Evolutionary conservation across 2,888 invertebrate genomes (phyloP).

Genomic region (Limenitis camilla): DNA sequence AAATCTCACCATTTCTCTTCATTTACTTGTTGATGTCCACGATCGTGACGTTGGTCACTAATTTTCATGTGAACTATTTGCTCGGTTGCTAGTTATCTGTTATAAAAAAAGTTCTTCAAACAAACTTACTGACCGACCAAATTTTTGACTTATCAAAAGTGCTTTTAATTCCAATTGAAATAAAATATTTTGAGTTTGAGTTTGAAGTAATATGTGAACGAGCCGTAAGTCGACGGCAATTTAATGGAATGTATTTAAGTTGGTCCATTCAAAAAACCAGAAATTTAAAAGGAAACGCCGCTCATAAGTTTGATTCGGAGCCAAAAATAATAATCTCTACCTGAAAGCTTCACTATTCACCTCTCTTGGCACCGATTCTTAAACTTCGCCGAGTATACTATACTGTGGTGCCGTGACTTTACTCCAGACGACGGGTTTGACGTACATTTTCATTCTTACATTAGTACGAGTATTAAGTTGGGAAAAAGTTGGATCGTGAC

Average conservation of each 20-base stretch:
- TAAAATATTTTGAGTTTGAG: no score
- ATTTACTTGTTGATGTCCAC: no score
- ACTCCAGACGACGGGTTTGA: slow-evolving; percentile 12
- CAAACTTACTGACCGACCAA: no score
- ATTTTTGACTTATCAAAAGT: no score
- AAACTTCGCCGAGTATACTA: slow-evolving; percentile 25
- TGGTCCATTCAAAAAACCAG: slow-evolving; percentile 30
- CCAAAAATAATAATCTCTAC: slow-evolving; percentile 37
- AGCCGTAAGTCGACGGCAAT: slow-evolving; percentile 23
- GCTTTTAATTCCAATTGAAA: no score
- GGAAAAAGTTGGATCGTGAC: no score
- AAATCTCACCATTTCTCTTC: no score
- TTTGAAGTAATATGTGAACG: no score
- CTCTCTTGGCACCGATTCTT: slow-evolving; percentile 32
- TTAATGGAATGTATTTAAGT: slow-evolving; percentile 32
- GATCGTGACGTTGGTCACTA: no score
- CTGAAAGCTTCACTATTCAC: slow-evolving; percentile 34
- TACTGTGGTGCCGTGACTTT: slow-evolving; percentile 22
- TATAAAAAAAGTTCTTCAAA: no score
- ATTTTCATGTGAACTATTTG: no score
- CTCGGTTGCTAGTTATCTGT: no score
- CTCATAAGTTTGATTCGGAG: slow-evolving; percentile 37
- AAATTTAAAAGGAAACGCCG: slow-evolving; percentile 32
- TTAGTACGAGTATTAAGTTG: neutral
- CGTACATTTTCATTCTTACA: neutral